Conservation (phyloP, 2,797 vertebrate species). For the Chaunax sp. region DNA sequence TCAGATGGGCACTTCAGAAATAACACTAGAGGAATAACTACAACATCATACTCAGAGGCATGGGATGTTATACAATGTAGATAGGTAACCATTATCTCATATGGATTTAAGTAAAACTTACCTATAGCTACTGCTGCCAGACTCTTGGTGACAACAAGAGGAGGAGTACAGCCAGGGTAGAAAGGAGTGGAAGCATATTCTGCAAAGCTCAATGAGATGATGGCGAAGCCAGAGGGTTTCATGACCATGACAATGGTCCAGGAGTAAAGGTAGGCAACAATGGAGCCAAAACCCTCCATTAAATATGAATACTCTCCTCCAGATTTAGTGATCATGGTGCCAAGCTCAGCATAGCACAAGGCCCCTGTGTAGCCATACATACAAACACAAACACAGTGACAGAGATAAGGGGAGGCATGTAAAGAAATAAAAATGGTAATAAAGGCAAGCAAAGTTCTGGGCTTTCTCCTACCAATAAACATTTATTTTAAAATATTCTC, state of each 20-base stretch:
- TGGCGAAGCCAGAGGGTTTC: slow-evolving; percentile 92
- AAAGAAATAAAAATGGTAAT: too few species aligned
- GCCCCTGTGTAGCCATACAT: slow-evolving; percentile 83
- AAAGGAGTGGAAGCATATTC: slow-evolving; percentile 90
- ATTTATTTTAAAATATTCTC: too few species aligned
- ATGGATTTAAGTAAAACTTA: slow-evolving; percentile 74
- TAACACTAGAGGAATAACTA: too few species aligned
- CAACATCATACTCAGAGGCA: too few species aligned
- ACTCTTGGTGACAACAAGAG: slow-evolving; percentile 84
- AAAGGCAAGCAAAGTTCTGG: too few species aligned
- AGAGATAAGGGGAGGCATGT: too few species aligned
- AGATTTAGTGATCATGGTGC: slow-evolving; percentile 96
- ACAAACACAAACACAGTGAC: too few species aligned
- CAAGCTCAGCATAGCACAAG: slow-evolving; percentile 94
- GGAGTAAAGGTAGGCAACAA: slow-evolving; percentile 91
- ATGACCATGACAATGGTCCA: slow-evolving; percentile 91
- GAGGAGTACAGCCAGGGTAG: slow-evolving; percentile 88
- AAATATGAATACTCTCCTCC: slow-evolving; percentile 94
- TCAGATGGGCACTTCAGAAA: too few species aligned
- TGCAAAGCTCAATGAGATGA: slow-evolving; percentile 93
- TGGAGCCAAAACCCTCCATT: slow-evolving; percentile 90
- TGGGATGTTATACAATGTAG: too few species aligned
- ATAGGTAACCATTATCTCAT: too few species aligned
- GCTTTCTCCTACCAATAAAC: too few species aligned
- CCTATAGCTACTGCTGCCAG: slow-evolving; percentile 89